Percentiles rank a stretch among this genome's conserved stretches.
phyloP scores from a whole-genome alignment of 2,113 vertebrate species.

The Mandrillus leucophaeus region DNA sequence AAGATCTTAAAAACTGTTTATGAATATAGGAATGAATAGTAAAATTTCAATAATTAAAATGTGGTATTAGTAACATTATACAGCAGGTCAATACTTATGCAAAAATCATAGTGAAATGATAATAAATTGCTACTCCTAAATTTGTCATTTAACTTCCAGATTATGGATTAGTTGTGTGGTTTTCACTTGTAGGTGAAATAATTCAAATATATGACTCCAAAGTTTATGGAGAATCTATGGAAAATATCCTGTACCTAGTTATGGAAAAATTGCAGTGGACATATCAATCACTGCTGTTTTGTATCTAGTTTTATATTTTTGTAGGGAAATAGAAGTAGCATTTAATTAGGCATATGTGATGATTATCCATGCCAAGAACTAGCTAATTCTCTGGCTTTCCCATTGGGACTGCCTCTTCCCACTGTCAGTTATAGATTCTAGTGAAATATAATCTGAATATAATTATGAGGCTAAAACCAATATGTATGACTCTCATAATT shows the following conservation, averaged over 20 bases:
- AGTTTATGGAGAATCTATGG: background rate
- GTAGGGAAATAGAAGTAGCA: background rate
- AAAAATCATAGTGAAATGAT: background rate
- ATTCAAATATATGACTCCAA: background rate
- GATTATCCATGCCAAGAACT: background rate
- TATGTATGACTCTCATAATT: background rate
- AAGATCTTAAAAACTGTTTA: background rate
- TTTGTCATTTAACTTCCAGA: background rate
- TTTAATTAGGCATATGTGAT: background rate
- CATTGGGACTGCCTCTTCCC: background rate
- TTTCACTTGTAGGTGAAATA: background rate
- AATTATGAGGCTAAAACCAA: conserved; percentile 6
- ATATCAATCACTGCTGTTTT: background rate
- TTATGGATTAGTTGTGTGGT: background rate
- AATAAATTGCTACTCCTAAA: background rate
- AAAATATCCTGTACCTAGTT: background rate
- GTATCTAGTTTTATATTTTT: background rate
- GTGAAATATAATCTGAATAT: conserved; percentile 1
- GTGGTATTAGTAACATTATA: background rate
- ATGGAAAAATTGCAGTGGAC: background rate
- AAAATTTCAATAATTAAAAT: background rate
- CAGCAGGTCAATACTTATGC: background rate
- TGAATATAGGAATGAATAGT: background rate
- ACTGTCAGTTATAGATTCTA: background rate
- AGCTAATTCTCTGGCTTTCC: background rate